Conservation (phyloP, 2,888 invertebrate species). For the Hirtodrosophila histrioides region DNA sequence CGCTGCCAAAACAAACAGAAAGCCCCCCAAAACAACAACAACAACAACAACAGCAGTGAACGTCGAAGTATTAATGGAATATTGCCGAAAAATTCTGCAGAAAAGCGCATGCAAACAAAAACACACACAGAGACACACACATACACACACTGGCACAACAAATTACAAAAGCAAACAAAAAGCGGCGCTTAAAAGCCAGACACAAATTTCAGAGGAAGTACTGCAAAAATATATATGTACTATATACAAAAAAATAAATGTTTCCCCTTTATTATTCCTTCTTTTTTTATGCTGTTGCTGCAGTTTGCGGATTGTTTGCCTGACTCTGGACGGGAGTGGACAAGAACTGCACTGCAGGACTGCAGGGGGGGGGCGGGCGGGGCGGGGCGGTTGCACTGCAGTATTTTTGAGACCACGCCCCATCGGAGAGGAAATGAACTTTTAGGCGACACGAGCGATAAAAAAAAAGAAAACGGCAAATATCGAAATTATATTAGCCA, state of each 20-base stretch:
- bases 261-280: background rate
- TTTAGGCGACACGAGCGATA: constrained; percentile 41
- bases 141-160: constrained; percentile 33
- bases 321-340: background rate
- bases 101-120: constrained; percentile 71
- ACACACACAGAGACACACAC: constrained; percentile 25
- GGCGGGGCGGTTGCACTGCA: constrained; percentile 56
- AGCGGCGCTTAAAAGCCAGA: constrained; percentile 62
- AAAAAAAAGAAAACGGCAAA: constrained; percentile 24
- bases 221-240: constrained; percentile 17
- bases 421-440: constrained; percentile 57
- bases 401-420: constrained; percentile 67
- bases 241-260: too few relatives aligned
- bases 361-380: too few relatives aligned
- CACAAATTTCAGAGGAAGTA: constrained; percentile 62
- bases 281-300: constrained; percentile 59
- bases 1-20: constrained; percentile 64
- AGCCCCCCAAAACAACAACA: background rate
- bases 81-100: constrained; percentile 75
- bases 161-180: constrained; percentile 68
- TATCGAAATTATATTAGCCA: constrained; percentile 74
- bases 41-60: background rate
- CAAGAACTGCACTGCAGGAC: constrained; percentile 20
- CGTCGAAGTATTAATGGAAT: constrained; percentile 73
- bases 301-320: constrained; percentile 62